Conservation (phyloP, 2,888 invertebrate genomes). For the Masnerella sp. region DNA sequence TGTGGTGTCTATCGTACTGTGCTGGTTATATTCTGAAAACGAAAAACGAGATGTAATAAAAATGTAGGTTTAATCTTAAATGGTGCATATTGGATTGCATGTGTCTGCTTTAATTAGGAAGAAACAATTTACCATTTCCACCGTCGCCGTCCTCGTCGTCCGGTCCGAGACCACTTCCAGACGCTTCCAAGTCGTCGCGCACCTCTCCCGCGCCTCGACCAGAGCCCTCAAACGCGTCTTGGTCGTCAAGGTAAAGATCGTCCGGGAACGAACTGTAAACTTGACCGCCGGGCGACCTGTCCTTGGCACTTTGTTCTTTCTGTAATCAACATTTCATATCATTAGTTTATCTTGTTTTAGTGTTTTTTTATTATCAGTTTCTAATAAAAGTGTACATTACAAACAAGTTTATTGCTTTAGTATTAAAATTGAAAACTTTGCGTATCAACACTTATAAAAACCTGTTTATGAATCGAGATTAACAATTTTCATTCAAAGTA, state of each 20-base stretch:
- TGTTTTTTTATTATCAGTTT: no score
- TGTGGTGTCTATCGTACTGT: slow-evolving; percentile 72
- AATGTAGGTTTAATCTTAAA: no score
- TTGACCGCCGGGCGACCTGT: slow-evolving; percentile 73
- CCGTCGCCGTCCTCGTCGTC: slow-evolving; percentile 86
- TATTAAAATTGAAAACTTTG: no score
- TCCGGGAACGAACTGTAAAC: slow-evolving; percentile 79
- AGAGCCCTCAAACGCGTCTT: slow-evolving; percentile 85
- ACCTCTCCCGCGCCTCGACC: slow-evolving; percentile 83
- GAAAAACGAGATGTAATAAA: not conserved
- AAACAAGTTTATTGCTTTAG: no score
- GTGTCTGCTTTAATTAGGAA: no score
- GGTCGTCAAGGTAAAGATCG: slow-evolving; percentile 87
- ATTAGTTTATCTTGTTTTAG: no score
- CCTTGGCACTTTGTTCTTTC: slow-evolving; percentile 72
- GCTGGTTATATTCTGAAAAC: slow-evolving; percentile 68
- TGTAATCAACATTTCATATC: no score
- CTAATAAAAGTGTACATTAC: no score
- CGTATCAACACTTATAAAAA: no score
- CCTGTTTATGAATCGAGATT: no score
- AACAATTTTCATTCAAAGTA: no score
- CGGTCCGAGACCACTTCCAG: slow-evolving; percentile 91
- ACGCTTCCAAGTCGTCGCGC: slow-evolving; percentile 88
- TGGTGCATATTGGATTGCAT: no score
- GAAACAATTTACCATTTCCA: slow-evolving; percentile 67